Conservation (phyloP, 2,113 vertebrate species). For the Mus pahari region DNA sequence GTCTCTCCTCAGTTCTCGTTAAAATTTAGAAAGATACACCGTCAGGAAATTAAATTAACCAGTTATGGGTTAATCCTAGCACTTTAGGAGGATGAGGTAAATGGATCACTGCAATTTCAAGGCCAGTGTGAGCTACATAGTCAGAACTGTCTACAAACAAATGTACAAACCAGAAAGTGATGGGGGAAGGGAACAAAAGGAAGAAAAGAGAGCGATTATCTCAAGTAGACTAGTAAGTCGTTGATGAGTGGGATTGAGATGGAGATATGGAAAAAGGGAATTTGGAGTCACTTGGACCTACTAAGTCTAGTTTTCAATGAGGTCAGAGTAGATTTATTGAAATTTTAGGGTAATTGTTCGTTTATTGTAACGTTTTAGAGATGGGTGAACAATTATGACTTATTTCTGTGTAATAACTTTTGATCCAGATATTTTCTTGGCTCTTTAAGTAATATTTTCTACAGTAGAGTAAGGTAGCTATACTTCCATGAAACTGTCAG, state of each 20-base stretch:
- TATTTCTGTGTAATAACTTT: neutral
- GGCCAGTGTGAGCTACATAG: neutral
- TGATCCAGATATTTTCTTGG: neutral
- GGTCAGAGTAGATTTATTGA: neutral
- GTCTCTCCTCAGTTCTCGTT: conserved; percentile 5
- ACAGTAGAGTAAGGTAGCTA: neutral
- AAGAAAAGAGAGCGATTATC: neutral
- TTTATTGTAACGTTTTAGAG: conserved; percentile 11
- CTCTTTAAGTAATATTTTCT: neutral
- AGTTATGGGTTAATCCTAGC: neutral
- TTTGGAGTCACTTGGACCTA: neutral
- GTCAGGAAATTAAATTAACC: neutral
- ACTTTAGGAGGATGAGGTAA: neutral
- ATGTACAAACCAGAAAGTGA: neutral
- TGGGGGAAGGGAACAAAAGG: neutral
- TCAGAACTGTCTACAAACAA: neutral
- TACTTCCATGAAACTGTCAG: neutral
- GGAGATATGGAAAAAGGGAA: neutral
- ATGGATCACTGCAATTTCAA: neutral
- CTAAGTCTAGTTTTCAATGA: conserved; percentile 39
- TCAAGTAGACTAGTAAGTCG: neutral
- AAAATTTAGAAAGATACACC: neutral
- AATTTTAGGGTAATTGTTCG: conserved; percentile 43
- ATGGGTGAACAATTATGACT: neutral
- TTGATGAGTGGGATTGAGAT: neutral